phyloP scores from a whole-genome alignment of 2,113 vertebrate genomes.

The Rallus limicola region DNA sequence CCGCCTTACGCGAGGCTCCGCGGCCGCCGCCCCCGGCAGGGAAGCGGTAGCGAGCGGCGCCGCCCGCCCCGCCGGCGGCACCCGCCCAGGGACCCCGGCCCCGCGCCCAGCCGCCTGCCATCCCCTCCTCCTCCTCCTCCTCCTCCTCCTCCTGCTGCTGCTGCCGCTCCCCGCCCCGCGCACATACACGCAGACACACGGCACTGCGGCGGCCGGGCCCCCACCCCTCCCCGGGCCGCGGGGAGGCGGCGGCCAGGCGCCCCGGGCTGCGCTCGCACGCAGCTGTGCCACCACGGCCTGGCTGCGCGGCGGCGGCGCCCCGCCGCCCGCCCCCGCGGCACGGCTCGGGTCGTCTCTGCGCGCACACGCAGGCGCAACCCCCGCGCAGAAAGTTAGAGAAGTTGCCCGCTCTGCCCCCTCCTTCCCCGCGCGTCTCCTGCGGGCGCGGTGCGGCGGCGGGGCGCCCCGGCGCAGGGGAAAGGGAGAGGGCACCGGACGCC shows the following conservation, averaged over 20 bases:
- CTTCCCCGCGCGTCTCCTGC: background rate
- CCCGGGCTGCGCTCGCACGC: background rate
- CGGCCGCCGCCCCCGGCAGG: background rate
- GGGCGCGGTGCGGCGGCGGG: background rate
- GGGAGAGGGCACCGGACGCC: background rate
- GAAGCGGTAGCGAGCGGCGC: background rate
- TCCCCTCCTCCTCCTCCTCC: background rate
- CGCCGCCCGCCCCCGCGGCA: background rate
- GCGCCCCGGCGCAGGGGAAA: background rate
- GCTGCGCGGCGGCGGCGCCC: background rate
- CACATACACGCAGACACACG: background rate
- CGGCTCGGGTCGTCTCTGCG: background rate
- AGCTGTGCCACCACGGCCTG: background rate
- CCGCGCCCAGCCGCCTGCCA: background rate
- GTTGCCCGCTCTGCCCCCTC: background rate
- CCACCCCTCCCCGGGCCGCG: background rate
- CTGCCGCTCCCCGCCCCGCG: background rate
- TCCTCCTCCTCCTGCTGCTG: background rate
- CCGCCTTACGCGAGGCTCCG: background rate
- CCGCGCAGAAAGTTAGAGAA: constrained; percentile 33
- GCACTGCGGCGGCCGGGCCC: constrained; percentile 34
- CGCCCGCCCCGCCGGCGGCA: background rate
- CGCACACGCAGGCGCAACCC: background rate
- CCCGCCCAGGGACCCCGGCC: background rate
- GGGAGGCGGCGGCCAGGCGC: background rate